A percentile compares a stretch with the other conserved stretches of the same genome.
These are phyloP conservation scores for Turdus rufiventris DNA, from an alignment of 2,113 vertebrate genomes.

Conservation along the genomic window DNA sequence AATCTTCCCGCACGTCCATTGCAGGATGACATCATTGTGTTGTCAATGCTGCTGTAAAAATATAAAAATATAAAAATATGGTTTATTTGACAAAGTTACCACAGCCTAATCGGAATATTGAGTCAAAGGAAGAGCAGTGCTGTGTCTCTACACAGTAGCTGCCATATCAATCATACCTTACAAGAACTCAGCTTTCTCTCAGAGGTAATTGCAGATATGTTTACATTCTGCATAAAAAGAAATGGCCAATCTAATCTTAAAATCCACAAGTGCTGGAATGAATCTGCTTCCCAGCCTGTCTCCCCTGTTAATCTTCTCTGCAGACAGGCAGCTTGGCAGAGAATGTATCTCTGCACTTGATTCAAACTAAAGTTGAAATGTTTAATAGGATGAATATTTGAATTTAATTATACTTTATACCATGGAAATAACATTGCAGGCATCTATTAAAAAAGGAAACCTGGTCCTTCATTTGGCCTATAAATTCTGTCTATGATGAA, in stretches of 20 bases:
- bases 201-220: background rate
- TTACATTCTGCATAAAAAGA: constrained; percentile 5
- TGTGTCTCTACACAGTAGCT: background rate
- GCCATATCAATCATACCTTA: background rate
- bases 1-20: background rate
- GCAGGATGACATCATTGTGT: too few species aligned
- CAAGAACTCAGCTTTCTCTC: background rate
- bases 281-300: background rate
- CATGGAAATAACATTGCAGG: background rate
- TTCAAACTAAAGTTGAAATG: background rate
- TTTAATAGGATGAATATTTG: background rate
- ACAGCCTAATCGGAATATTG: background rate
- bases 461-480: constrained; percentile 4
- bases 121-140: background rate
- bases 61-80: too few species aligned
- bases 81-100: background rate
- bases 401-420: constrained; percentile 10
- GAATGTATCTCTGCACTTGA: background rate
- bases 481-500: background rate
- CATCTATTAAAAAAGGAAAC: background rate
- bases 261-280: background rate
- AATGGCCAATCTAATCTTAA: background rate
- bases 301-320: background rate
- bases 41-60: background rate
- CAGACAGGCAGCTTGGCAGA: background rate